phyloP scores from a whole-genome alignment of 2,113 vertebrate species.

The Lepidothrix coronata region DNA sequence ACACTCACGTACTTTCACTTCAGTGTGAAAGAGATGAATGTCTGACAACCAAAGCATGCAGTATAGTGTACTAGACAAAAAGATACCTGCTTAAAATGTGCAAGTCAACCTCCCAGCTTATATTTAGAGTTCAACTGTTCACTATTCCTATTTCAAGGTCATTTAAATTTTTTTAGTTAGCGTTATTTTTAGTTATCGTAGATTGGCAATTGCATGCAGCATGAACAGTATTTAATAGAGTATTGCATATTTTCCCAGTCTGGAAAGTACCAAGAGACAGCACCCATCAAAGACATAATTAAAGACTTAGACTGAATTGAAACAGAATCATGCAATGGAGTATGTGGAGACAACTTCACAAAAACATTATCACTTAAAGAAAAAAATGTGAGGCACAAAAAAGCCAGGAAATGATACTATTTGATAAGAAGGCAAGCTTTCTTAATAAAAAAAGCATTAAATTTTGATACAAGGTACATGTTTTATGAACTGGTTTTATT shows the following conservation, averaged over 20 bases:
- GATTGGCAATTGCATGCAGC: not conserved
- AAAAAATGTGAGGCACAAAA: not conserved
- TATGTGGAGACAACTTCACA: not conserved
- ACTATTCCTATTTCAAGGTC: not conserved
- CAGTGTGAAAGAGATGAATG: slow-evolving; percentile 13
- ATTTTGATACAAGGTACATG: not conserved
- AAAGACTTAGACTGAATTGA: not conserved
- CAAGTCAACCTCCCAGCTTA: not conserved
- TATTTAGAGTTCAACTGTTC: not conserved
- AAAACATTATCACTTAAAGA: not conserved
- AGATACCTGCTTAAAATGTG: slow-evolving; percentile 3
- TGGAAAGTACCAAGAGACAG: not conserved
- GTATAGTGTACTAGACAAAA: not conserved
- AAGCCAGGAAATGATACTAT: not conserved
- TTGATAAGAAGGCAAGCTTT: not conserved
- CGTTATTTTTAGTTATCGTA: accelerated
- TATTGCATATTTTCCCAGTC: not conserved
- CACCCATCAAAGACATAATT: not conserved
- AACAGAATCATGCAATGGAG: not conserved
- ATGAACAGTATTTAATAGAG: not conserved
- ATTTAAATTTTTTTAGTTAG: not conserved
- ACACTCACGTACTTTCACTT: slow-evolving; percentile 25
- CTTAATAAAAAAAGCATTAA: not conserved
- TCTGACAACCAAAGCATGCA: not conserved
- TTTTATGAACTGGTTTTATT: not conserved